Evolutionary conservation across 1,140 invertebrate genomes (phyloP).

Genomic region (Meloidogyne chitwoodi): DNA sequence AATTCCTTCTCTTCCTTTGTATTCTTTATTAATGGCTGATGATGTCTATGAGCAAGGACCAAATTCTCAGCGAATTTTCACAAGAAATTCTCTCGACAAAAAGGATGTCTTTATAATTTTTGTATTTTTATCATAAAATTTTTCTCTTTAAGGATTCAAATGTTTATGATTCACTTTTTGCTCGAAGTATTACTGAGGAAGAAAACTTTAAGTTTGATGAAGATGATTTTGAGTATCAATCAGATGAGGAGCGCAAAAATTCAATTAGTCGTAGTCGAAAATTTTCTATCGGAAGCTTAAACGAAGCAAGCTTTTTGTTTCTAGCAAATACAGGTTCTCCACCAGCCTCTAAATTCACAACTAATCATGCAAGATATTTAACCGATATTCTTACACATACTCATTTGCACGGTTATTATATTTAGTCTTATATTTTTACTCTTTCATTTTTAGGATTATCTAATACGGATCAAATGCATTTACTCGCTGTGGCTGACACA

Average conservation of each 20-base stretch:
- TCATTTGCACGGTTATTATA: slow-evolving; percentile 74
- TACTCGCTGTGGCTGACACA: slow-evolving; percentile 91
- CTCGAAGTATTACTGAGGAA: slow-evolving; percentile 58
- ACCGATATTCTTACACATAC: slow-evolving; percentile 87
- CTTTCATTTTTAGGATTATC: slow-evolving; percentile 66
- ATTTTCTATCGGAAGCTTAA: slow-evolving; percentile 13
- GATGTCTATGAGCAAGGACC: slow-evolving; percentile 61
- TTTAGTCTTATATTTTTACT: background rate
- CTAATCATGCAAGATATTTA: slow-evolving; percentile 64
- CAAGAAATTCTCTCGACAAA: background rate
- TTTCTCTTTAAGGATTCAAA: slow-evolving; percentile 20
- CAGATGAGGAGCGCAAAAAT: slow-evolving; percentile 25
- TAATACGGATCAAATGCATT: slow-evolving; percentile 96
- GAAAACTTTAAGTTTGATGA: slow-evolving; percentile 67
- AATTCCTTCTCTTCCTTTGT: slow-evolving; percentile 89
- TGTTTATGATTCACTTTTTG: slow-evolving; percentile 60
- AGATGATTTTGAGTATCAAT: slow-evolving; percentile 29
- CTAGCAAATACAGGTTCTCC: slow-evolving; percentile 11
- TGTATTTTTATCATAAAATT: background rate
- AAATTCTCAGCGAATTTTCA: background rate
- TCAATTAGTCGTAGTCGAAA: slow-evolving; percentile 66
- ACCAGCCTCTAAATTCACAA: slow-evolving; percentile 58
- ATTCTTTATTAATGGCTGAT: slow-evolving; percentile 88
- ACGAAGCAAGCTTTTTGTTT: background rate
- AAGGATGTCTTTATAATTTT: background rate